These are phyloP conservation scores for Empis livida DNA, from an alignment of 2,888 invertebrate species.

Conservation along the genomic window DNA sequence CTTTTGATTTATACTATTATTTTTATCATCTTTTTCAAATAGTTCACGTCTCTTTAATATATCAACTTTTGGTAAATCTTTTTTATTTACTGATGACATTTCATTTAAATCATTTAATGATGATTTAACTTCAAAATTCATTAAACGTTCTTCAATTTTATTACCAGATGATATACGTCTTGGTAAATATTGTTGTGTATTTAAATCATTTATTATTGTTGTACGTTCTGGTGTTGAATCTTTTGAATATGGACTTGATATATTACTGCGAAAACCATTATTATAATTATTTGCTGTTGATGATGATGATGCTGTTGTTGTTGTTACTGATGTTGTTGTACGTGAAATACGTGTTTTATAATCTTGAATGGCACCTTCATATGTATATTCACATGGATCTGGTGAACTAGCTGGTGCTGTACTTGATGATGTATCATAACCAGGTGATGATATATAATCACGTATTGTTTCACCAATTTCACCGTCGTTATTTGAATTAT, in stretches of 20 bases:
- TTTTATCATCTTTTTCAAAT: slow-evolving; percentile 51
- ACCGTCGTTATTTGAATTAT: slow-evolving; percentile 18
- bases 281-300: slow-evolving; percentile 10
- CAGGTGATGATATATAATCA: slow-evolving; percentile 35
- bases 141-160: slow-evolving; percentile 50
- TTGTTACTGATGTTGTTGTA: slow-evolving; percentile 23
- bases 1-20: slow-evolving; percentile 14
- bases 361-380: slow-evolving; percentile 76
- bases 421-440: slow-evolving; percentile 55
- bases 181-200: slow-evolving; percentile 38
- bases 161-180: slow-evolving; percentile 30
- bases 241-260: slow-evolving; percentile 37
- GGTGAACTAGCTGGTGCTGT: slow-evolving; percentile 55
- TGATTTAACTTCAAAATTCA: slow-evolving; percentile 41
- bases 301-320: slow-evolving; percentile 4
- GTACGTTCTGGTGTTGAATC: slow-evolving; percentile 36
- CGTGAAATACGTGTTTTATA: slow-evolving; percentile 65
- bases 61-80: slow-evolving; percentile 64
- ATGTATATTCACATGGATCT: slow-evolving; percentile 68
- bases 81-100: slow-evolving; percentile 26
- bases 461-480: slow-evolving; percentile 19
- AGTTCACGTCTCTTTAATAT: slow-evolving; percentile 70
- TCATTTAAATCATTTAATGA: slow-evolving; percentile 29
- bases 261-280: slow-evolving; percentile 27
- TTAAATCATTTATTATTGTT: slow-evolving; percentile 16